These are phyloP conservation scores for Luidia sarsii DNA, from an alignment of 53 echinoderm and acorn worm species.

Conservation along the genomic window DNA sequence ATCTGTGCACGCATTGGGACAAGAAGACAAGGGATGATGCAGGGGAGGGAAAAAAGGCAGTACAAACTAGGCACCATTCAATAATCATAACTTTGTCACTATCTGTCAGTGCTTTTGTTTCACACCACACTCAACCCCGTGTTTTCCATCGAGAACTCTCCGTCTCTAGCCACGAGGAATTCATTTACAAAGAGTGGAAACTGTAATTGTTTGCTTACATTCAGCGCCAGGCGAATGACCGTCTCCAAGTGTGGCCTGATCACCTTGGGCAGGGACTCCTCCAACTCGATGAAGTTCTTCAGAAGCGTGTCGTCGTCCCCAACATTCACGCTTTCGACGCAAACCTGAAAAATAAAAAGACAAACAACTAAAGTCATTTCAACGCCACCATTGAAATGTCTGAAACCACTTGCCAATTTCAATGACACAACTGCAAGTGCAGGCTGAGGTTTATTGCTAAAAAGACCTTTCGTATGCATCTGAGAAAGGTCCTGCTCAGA, in stretches of 20 bases:
- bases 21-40: no score
- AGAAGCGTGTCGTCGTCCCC: constrained; percentile 90
- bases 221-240: constrained; percentile 71
- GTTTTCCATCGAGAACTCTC: no score
- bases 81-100: background rate
- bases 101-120: background rate
- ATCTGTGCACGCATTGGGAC: constrained; percentile 54
- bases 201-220: no score
- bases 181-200: no score
- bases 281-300: constrained; percentile 92
- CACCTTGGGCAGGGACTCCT: constrained; percentile 83
- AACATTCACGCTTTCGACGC: constrained; percentile 74
- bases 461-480: background rate
- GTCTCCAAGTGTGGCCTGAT: constrained; percentile 79
- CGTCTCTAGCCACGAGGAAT: no score
- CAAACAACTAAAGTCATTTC: background rate
- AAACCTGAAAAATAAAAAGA: constrained; percentile 64
- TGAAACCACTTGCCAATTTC: no score
- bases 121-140: background rate
- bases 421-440: no score
- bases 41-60: background rate
- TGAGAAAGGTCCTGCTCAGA: background rate
- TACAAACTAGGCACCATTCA: background rate
- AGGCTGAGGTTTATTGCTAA: no score
- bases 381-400: no score